Evolutionary conservation across 2,888 invertebrate species (phyloP).

Genomic region (Pyralis farinalis): DNA sequence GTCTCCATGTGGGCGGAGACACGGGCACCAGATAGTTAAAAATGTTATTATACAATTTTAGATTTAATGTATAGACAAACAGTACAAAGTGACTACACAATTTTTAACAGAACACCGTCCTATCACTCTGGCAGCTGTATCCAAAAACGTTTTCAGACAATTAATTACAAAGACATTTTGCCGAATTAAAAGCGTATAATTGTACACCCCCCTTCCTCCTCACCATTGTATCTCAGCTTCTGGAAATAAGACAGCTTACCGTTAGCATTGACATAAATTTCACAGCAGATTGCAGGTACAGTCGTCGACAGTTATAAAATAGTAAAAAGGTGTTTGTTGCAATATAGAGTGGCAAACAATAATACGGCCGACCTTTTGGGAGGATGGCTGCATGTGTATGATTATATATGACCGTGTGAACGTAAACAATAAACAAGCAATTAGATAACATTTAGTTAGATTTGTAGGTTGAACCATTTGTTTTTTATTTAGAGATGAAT

Average conservation of each 20-base stretch:
- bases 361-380: no score
- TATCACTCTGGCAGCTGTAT: constrained; percentile 16
- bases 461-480: no score
- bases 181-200: constrained; percentile 44
- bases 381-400: no score
- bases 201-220: no score
- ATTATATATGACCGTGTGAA: no score
- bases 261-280: constrained; percentile 11
- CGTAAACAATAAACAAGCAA: no score
- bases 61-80: constrained; percentile 9
- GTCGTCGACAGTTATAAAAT: no score
- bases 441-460: no score
- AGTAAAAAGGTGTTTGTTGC: no score
- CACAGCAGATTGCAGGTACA: constrained; percentile 4
- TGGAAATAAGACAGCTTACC: constrained; percentile 27
- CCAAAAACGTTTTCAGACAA: constrained; percentile 41
- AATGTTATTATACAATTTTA: background rate
- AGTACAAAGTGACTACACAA: constrained; percentile 10
- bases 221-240: constrained; percentile 21
- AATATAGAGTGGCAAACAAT: no score
- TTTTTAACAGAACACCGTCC: constrained; percentile 12
- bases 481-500: no score
- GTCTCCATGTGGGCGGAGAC: background rate
- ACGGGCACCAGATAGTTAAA: background rate
- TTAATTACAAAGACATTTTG: constrained; percentile 40